Evolutionary conservation across 2,888 invertebrate genomes (phyloP).

Genomic region (Aporophyla nigra): DNA sequence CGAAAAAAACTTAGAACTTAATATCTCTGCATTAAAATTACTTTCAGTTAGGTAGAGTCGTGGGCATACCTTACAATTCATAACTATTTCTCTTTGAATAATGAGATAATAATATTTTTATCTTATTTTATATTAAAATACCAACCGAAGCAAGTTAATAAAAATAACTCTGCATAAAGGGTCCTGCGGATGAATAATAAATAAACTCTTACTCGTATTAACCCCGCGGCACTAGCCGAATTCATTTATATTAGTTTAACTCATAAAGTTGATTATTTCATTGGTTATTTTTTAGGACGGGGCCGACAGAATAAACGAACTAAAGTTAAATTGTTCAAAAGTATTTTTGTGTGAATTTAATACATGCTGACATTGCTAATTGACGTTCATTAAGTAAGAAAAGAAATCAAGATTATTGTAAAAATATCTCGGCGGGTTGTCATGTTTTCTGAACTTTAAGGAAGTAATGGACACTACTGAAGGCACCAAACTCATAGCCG

Average conservation of each 20-base stretch:
- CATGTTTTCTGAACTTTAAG: not conserved
- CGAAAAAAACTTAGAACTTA: not conserved
- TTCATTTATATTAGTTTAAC: slow-evolving; percentile 24
- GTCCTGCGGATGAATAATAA: slow-evolving; percentile 20
- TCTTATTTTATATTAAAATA: not conserved
- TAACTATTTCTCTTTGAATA: slow-evolving; percentile 1
- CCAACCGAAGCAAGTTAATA: slow-evolving; percentile 14
- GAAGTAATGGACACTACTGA: not conserved
- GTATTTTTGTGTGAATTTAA: not conserved
- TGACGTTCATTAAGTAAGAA: not conserved
- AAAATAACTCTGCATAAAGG: slow-evolving; percentile 32
- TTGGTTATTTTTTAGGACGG: slow-evolving; percentile 23
- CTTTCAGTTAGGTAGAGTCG: too few relatives aligned
- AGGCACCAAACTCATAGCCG: not conserved
- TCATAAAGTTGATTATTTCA: slow-evolving; percentile 28
- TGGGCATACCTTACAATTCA: not conserved
- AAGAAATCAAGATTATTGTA: not conserved
- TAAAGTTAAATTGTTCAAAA: not conserved
- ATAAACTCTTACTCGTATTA: slow-evolving; percentile 16
- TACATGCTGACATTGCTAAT: not conserved
- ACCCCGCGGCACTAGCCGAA: slow-evolving; percentile 8
- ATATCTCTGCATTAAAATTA: not conserved
- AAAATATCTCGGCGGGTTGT: not conserved
- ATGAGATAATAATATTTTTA: not conserved
- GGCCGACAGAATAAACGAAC: not conserved